Evolutionary conservation across 2,888 invertebrate genomes (phyloP), one percentile per base, ranked within the genome.

Genomic region (Cinara cedri): DNA sequence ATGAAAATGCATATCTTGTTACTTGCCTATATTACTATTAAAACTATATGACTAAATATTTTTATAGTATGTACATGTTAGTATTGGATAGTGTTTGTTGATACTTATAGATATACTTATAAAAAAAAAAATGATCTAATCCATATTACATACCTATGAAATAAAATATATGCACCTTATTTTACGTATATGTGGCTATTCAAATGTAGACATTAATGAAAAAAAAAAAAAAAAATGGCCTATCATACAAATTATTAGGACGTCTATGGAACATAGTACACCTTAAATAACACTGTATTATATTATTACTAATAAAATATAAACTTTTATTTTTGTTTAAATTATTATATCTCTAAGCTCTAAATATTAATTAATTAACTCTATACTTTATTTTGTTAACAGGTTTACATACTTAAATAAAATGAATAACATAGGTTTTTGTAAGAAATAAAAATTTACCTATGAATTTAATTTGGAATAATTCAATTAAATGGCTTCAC

Each of bases 401-500:
- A 74, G 74, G 13, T 63, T n/a, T 74, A 14, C 6, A 8, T n/a
- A 34, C 34, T 4, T 34, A 34, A 4, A 26, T 49, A 24, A 13
- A 0, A 14, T 42, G 42, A 63, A 42, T 21, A 51, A 8, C 42
- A 42, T 63, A 51, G 19, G 3, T 14, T 3, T 26, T 4, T 1
- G 6, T 0, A 34, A 42, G 42, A 42, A 34, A 26, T 51, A 60
- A 16, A 10, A 71, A 16, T 60, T 60, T n/a, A n/a, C n/a, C n/a
- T 54, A 74, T 54, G 34, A 3, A 62, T 62, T 62, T 19, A 3
- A 16, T 49, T 49, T 9, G 10, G 8, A 9, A 24, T 16, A 60
- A 0, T 11, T 49, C 4, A 26, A 46, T 3, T 57, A 82, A 62
- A 84, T 84, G 84, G 82, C 84, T 24, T 80, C 84, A 46, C 84